A percentile compares a stretch with the other conserved stretches of the same genome.
Evolutionary conservation across 2,797 vertebrate species (phyloP).

Genomic region (Potorous gilbertii): DNA sequence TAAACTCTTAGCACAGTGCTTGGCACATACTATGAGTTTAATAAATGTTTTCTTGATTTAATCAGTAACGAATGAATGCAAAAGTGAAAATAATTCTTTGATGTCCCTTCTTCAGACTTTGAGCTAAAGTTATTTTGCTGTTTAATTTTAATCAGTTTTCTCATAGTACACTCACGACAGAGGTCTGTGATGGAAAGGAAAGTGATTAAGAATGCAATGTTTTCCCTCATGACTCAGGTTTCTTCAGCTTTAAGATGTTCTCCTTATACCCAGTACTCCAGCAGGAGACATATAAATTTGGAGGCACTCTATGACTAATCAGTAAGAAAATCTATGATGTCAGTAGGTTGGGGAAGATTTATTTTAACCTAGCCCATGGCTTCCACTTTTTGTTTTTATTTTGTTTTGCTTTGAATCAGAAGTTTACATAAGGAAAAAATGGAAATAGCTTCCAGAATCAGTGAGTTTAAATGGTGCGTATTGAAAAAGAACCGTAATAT

Average conservation of each 20-base stretch:
- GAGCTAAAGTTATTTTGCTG: neutral
- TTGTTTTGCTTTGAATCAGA: neutral
- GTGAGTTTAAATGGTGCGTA: neutral
- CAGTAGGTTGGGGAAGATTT: constrained; percentile 36
- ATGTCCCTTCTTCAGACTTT: neutral
- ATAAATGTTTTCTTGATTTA: neutral
- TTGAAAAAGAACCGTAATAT: neutral
- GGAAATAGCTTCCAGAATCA: neutral
- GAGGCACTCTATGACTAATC: neutral
- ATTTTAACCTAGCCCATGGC: neutral
- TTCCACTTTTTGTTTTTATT: neutral
- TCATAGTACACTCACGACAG: neutral
- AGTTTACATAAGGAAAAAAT: neutral
- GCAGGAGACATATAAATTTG: neutral
- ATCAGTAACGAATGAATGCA: neutral
- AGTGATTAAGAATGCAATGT: neutral
- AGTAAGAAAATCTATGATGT: neutral
- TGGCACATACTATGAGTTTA: neutral
- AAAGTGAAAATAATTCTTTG: neutral
- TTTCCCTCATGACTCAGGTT: neutral
- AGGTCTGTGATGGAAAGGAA: neutral
- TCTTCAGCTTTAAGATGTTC: neutral
- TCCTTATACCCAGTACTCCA: neutral
- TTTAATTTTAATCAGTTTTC: neutral
- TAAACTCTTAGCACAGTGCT: no score